A percentile compares a stretch with the other conserved stretches of the same genome.
Evolutionary conservation across 2,888 invertebrate species (phyloP).

Genomic region (Agriopis aurantiaria): DNA sequence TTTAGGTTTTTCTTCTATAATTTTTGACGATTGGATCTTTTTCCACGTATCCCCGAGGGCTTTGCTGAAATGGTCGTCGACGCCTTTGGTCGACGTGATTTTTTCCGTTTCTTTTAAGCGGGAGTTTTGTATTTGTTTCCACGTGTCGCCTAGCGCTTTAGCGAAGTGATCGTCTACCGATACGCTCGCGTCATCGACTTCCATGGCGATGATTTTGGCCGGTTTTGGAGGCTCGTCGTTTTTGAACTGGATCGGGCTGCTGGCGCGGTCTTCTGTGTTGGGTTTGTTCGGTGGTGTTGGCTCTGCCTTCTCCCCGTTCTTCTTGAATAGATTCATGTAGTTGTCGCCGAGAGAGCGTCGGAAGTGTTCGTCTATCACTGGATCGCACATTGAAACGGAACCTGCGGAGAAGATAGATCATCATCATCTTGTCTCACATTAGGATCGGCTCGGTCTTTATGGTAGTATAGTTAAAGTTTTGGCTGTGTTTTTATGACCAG

Average conservation of each 20-base stretch:
- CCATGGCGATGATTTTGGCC: slow-evolving; percentile 83
- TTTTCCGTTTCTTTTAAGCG: slow-evolving; percentile 81
- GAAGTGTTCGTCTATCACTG: slow-evolving; percentile 98
- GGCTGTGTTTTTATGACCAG: neutral
- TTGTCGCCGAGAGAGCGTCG: slow-evolving; percentile 95
- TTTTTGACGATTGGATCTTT: slow-evolving; percentile 88
- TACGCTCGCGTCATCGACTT: slow-evolving; percentile 86
- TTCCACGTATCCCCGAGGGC: slow-evolving; percentile 95
- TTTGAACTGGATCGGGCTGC: slow-evolving; percentile 81
- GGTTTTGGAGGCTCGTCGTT: slow-evolving; percentile 71
- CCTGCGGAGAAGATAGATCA: slow-evolving; percentile 72
- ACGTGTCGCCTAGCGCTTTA: slow-evolving; percentile 94
- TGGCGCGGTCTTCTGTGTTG: slow-evolving; percentile 80
- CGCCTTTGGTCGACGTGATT: slow-evolving; percentile 73
- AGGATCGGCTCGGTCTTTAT: too few relatives aligned
- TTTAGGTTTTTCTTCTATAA: slow-evolving; percentile 70
- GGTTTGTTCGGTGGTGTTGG: slow-evolving; percentile 70
- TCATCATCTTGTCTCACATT: neutral
- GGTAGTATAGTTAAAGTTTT: too few relatives aligned
- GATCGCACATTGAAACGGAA: slow-evolving; percentile 93
- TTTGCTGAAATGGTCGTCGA: slow-evolving; percentile 97
- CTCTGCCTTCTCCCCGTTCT: slow-evolving; percentile 69
- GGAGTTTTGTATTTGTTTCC: slow-evolving; percentile 90
- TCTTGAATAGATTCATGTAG: slow-evolving; percentile 90
- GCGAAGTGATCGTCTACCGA: slow-evolving; percentile 97